Conservation (phyloP, 1,140 invertebrate species). For the Brachionus rotundiformis region DNA sequence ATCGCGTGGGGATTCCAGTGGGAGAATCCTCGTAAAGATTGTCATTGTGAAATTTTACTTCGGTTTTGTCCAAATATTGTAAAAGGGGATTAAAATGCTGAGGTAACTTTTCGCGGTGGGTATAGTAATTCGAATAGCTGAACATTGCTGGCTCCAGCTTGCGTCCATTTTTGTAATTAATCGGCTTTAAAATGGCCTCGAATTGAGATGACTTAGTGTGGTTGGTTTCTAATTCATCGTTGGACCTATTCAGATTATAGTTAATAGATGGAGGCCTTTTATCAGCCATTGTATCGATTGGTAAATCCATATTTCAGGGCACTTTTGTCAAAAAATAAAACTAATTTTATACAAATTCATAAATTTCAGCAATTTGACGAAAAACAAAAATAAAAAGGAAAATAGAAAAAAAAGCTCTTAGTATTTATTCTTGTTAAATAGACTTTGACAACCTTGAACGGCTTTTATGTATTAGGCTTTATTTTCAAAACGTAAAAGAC, state of each 20-base stretch:
- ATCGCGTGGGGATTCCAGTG: conserved; percentile 13
- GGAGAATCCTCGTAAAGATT: conserved; percentile 25
- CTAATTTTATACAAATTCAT: neutral
- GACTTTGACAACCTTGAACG: conserved; percentile 35
- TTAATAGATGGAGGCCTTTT: conserved; percentile 22
- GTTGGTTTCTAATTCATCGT: neutral
- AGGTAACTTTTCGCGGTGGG: conserved; percentile 24
- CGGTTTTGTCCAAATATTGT: conserved; percentile 37
- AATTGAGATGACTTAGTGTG: neutral
- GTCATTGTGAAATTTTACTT: conserved; percentile 49
- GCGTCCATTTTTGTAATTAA: conserved; percentile 47
- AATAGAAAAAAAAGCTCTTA: neutral
- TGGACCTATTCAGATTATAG: neutral
- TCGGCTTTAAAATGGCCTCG: neutral
- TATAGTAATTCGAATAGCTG: conserved; percentile 34
- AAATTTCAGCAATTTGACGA: neutral
- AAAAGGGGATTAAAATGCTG: conserved; percentile 38
- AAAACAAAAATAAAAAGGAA: neutral
- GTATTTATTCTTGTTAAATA: neutral
- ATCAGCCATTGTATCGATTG: neutral
- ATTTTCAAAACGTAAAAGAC: neutral
- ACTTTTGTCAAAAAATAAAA: neutral
- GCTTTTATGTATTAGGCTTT: neutral
- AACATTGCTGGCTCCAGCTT: conserved; percentile 29
- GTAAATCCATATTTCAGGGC: neutral